Percentiles rank a stretch among this genome's conserved stretches.
These are phyloP conservation scores for Ypsolopha sequella DNA, from an alignment of 2,888 invertebrate genomes.

Conservation along the genomic window DNA sequence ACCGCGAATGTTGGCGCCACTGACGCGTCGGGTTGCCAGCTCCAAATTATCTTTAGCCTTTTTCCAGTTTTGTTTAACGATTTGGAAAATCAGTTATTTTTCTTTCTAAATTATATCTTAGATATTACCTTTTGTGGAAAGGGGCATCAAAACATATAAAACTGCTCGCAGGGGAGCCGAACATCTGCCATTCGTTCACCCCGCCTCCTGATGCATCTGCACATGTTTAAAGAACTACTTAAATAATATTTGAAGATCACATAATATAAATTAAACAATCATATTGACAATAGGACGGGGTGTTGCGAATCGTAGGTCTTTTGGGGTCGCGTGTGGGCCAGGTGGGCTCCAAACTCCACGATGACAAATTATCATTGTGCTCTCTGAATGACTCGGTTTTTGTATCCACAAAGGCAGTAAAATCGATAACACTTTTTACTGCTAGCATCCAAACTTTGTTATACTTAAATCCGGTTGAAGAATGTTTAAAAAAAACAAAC, in stretches of 20 bases:
- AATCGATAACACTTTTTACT: constrained; percentile 35
- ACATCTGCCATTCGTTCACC: constrained; percentile 43
- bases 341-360: constrained; percentile 33
- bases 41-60: constrained; percentile 10
- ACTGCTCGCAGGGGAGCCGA: constrained; percentile 25
- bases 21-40: constrained; percentile 26
- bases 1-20: constrained; percentile 65
- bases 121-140: background rate
- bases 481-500: background rate
- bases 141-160: constrained; percentile 29
- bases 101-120: too few species aligned
- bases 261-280: constrained; percentile 67
- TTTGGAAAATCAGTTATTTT: constrained; percentile 3
- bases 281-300: constrained; percentile 52
- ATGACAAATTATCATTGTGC: constrained; percentile 66
- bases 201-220: constrained; percentile 55
- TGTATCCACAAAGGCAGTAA: constrained; percentile 31
- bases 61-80: constrained; percentile 5
- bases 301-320: constrained; percentile 46
- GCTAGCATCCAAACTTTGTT: background rate
- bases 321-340: constrained; percentile 58
- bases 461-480: background rate
- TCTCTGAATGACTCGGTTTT: constrained; percentile 10
- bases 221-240: constrained; percentile 64
- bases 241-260: constrained; percentile 62